phyloP scores from a whole-genome alignment of 2,888 invertebrate species.

The Dysmachus trigonus region DNA sequence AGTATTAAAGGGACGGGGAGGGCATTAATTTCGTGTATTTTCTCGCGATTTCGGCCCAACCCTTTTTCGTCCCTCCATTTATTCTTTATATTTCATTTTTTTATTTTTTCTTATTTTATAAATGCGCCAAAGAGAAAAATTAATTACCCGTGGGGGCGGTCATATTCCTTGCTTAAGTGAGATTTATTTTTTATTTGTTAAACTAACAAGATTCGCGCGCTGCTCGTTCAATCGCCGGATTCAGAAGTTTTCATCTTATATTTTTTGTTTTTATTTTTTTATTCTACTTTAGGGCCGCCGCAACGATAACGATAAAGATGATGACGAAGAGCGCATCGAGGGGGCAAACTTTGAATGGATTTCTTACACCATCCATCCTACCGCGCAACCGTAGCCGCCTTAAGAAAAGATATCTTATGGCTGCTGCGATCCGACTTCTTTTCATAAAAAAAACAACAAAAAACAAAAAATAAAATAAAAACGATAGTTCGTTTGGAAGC shows the following conservation, averaged over 20 bases:
- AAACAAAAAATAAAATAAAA: no score
- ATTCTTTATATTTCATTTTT: neutral
- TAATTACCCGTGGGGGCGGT: constrained; percentile 35
- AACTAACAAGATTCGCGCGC: neutral
- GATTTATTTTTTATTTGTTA: constrained; percentile 38
- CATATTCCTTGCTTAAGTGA: constrained; percentile 35
- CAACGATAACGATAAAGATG: no score
- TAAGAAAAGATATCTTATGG: neutral
- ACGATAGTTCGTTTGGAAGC: neutral
- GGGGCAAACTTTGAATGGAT: neutral
- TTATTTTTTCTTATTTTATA: neutral
- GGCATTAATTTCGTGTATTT: neutral
- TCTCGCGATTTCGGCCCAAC: neutral
- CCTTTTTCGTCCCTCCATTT: neutral
- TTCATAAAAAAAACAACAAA: no score
- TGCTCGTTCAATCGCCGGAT: neutral
- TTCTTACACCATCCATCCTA: neutral
- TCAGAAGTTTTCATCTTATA: neutral
- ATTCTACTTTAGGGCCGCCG: neutral
- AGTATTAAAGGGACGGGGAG: no score
- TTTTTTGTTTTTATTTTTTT: neutral
- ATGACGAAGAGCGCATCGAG: neutral
- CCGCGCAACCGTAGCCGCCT: no score
- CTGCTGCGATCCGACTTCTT: no score
- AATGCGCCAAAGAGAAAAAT: neutral